Base-by-base conservation (phyloP, 2,797 vertebrate genomes). In the Gobionotothen gibberifrons region DNA sequence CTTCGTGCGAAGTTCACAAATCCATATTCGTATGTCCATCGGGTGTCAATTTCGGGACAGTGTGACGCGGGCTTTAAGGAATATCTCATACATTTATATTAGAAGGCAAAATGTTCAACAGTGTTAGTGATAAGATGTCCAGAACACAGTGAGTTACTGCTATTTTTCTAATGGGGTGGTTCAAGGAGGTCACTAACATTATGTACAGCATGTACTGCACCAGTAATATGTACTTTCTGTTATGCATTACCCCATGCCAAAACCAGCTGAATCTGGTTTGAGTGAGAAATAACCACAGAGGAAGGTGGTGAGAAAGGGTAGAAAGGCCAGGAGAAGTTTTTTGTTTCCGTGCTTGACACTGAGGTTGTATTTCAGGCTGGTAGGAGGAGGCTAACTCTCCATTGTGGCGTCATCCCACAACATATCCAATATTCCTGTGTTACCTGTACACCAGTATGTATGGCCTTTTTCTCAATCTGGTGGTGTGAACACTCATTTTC, bases 341-440 rank as follows among this genome's bases (percentile, higher is more conserved):
- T 82, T 78, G 70, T 90, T 72, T 73, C 14, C n/a, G 2, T 16
- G 26, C 69, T 62, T 36, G 62, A 66, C 44, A 46, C 40, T 64
- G 62, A 82, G 86, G 42, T 90, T 74, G 72, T 79, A 44, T 92
- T 90, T 88, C 87, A 89, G 72, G 65, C 70, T 69, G 36, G 73
- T 59, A 76, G 60, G 46, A 72, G 66, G 57, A 57, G 58, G 40
- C 49, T 4, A 13, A 15, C 19, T 42, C 68, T 79, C 72, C 39
- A 63, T 79, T 85, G 78, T 87, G 40, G 47, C 63, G 0, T 84
- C 64, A n/a, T 47, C 26, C 17, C 47, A 49, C 4, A 83, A 56
- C 64, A 76, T 62, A 80, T 81, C 78, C 40, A 51, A 22, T 80
- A 68, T 19, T 67, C 40, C 47, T 0, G 2, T 5, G 13, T 62